Evolutionary conservation across 23 tunicate species (phyloP), one percentile per base, ranked within the genome.

Genomic region (Botrylloides violaceus): DNA sequence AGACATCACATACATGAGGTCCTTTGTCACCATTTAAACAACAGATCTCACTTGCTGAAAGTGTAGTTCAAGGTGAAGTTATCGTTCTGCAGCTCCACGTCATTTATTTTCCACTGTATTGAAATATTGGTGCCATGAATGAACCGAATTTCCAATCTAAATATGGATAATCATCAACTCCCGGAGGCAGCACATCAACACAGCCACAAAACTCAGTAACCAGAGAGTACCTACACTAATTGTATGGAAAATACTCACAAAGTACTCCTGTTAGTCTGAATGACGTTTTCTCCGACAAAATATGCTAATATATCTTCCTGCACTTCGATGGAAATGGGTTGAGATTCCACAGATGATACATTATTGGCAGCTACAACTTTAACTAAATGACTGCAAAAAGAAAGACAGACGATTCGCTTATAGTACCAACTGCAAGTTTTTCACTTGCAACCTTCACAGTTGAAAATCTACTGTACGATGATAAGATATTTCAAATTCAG

Each of bases 211-310:
- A n/a, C n/a, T n/a, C n/a, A n/a, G n/a, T n/a, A n/a, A n/a, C n/a
- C 53, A 43, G 9, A 43, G 15, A 43, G 15, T 7, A 15, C 53
- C 53, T 7, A 7, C 12, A 15, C 53, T 43, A 15, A 7, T 15
- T 7, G 53, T 15, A 43, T 7, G 53, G 12, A 43, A 59, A 59
- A 19, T 25, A 68, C 74, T 68, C n/a, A 68, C 74, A 22, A 18
- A 12, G 37, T 26, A 0, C 18, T n/a, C 29, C 25, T 25, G 37
- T 68, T 35, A 24, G 49, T 68, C 37, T 36, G 57, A 15, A 68
- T 43, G 23, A 68, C 74, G 36, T 43, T 43, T 32, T 68, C 74
- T 5, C 74, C 74, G 31, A 68, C 37, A 43, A 68, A 68, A 32
- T 37, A 32, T 9, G 74, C 58, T 18, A 23, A 26, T 32, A 68